Evolutionary conservation across 2,113 vertebrate genomes (phyloP).

Genomic region (Anser brachyrhynchus): DNA sequence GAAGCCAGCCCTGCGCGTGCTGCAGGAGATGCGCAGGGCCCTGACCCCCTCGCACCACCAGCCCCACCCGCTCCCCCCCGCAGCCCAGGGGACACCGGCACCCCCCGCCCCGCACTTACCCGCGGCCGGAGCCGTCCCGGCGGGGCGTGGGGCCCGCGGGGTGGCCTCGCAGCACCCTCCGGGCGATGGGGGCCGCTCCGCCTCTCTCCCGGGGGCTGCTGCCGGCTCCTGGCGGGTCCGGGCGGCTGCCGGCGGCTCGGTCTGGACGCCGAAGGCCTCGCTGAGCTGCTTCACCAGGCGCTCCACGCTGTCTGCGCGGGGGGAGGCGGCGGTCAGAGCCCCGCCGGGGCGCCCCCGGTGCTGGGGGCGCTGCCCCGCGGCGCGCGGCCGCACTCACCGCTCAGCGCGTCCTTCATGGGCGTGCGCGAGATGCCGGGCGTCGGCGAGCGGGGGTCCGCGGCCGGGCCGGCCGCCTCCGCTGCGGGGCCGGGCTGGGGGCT

Average conservation of each 20-base stretch:
- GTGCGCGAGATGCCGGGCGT: conserved; percentile 85
- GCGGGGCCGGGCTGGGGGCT: background rate
- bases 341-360: no score
- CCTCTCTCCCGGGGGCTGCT: background rate
- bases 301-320: conserved; percentile 76
- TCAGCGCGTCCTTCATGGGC: conserved; percentile 81
- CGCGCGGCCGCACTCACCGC: conserved; percentile 67
- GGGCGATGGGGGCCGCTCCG: no score
- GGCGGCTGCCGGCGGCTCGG: background rate
- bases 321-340: background rate
- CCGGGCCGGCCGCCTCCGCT: background rate
- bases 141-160: no score
- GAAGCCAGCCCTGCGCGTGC: rapidly evolving
- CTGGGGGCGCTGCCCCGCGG: background rate
- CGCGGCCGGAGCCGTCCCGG: no score
- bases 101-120: no score
- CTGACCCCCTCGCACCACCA: rapidly evolving
- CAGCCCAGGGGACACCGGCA: no score
- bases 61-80: no score
- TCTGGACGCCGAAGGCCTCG: conserved; percentile 70
- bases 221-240: background rate
- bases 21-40: rapidly evolving
- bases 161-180: no score
- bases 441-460: conserved; percentile 87
- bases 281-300: conserved; percentile 82